A percentile compares a stretch with the other conserved stretches of the same genome.
phyloP scores from a whole-genome alignment of 1,140 invertebrate species.

The Orius insidiosus region DNA sequence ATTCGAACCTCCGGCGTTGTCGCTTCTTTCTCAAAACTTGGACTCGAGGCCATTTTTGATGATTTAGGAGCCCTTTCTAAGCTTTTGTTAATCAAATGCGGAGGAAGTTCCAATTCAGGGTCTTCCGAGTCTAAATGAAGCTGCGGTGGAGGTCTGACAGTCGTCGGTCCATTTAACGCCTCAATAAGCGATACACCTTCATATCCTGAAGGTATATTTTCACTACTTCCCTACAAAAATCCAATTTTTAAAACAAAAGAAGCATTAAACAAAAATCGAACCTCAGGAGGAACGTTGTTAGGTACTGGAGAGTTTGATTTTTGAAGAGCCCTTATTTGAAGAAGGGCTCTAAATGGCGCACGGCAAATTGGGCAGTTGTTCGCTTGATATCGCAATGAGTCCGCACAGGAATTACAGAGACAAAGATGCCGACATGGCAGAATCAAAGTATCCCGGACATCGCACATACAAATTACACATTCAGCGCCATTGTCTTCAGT shows the following conservation, averaged over 20 bases:
- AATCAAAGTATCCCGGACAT: slow-evolving; percentile 91
- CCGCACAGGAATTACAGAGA: slow-evolving; percentile 91
- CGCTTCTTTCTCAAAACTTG: slow-evolving; percentile 16
- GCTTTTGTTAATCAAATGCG: slow-evolving; percentile 18
- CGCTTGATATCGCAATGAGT: slow-evolving; percentile 90
- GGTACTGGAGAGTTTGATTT: slow-evolving; percentile 42
- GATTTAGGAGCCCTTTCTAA: slow-evolving; percentile 15
- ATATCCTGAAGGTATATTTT: slow-evolving; percentile 83
- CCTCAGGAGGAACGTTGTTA: slow-evolving; percentile 28
- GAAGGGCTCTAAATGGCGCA: slow-evolving; percentile 85
- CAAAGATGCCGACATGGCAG: slow-evolving; percentile 96
- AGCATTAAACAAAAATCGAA: slow-evolving; percentile 16
- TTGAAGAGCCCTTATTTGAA: slow-evolving; percentile 89
- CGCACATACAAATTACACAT: slow-evolving; percentile 99
- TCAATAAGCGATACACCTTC: slow-evolving; percentile 92
- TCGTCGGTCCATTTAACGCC: slow-evolving; percentile 86
- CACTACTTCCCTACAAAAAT: slow-evolving; percentile 28
- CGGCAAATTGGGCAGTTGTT: slow-evolving; percentile 98
- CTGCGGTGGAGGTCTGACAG: slow-evolving; percentile 33
- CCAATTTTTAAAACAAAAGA: slow-evolving; percentile 1
- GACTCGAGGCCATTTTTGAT: slow-evolving; percentile 15
- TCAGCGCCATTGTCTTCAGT: slow-evolving; percentile 92
- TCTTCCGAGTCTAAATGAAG: slow-evolving; percentile 32
- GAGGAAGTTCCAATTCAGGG: slow-evolving; percentile 33
- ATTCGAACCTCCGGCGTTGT: slow-evolving; percentile 40